Evolutionary conservation across 2,113 vertebrate genomes (phyloP).

Genomic region (Murina feae): DNA sequence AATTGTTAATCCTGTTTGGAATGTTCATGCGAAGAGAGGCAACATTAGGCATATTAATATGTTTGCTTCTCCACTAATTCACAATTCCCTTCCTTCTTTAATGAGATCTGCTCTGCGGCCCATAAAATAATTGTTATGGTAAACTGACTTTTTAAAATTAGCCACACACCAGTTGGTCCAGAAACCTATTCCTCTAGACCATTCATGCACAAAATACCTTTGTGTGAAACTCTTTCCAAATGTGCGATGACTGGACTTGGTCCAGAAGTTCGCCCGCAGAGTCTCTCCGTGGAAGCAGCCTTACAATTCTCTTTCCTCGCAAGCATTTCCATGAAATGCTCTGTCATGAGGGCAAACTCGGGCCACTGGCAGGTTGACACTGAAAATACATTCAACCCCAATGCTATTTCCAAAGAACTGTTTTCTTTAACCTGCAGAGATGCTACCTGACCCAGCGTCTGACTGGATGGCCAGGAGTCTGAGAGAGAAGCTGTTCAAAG

Average conservation of each 20-base stretch:
- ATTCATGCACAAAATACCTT: conserved; percentile 87
- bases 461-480: background rate
- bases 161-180: conserved; percentile 86
- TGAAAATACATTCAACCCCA: conserved; percentile 31
- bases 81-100: conserved; percentile 79
- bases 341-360: conserved; percentile 7
- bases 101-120: conserved; percentile 83
- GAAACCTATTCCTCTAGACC: conserved; percentile 84
- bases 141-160: conserved; percentile 89
- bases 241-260: conserved; percentile 82
- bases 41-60: conserved; percentile 76
- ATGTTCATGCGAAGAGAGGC: conserved; percentile 67
- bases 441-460: background rate
- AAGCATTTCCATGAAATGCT: conserved; percentile 57
- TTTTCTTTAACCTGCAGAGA: conserved; percentile 29
- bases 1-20: conserved; percentile 75
- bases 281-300: conserved; percentile 71
- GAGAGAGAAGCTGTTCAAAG: background rate
- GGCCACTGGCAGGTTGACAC: background rate
- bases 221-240: conserved; percentile 84
- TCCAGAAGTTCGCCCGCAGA: conserved; percentile 82
- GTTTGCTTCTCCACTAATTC: conserved; percentile 79
- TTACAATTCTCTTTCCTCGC: conserved; percentile 73
- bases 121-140: conserved; percentile 88
- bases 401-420: conserved; percentile 56